Evolutionary conservation across 2,797 vertebrate species (phyloP).

Genomic region (Sitta carolinensis): DNA sequence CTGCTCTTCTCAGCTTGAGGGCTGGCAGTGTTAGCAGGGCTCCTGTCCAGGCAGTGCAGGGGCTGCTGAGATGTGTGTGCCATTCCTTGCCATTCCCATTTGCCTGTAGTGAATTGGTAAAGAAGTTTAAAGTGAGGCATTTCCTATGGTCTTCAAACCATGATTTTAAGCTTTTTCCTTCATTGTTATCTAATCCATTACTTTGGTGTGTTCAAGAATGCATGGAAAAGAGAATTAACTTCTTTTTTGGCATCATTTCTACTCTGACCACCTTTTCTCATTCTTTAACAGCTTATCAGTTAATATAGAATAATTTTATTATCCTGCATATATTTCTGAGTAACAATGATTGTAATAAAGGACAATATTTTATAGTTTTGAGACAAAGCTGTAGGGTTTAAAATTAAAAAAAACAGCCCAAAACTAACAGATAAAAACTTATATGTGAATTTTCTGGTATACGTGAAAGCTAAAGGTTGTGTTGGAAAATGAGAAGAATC

Average conservation of each 20-base stretch:
- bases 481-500: background rate
- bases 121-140: background rate
- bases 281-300: background rate
- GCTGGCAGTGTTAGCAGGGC: background rate
- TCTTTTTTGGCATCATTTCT: background rate
- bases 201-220: background rate
- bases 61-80: background rate
- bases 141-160: background rate
- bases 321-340: accelerated
- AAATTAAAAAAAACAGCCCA: background rate
- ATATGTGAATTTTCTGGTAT: background rate
- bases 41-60: background rate
- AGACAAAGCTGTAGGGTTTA: background rate
- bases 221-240: background rate
- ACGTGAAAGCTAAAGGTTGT: background rate
- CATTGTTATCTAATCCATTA: background rate
- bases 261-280: background rate
- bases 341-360: background rate
- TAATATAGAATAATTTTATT: background rate
- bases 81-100: background rate
- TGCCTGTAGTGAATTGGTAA: background rate
- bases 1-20: background rate
- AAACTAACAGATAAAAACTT: background rate
- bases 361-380: background rate
- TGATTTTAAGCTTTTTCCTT: background rate